Evolutionary conservation across 2,888 invertebrate species (phyloP).

Genomic region (Melinaea menophilus): DNA sequence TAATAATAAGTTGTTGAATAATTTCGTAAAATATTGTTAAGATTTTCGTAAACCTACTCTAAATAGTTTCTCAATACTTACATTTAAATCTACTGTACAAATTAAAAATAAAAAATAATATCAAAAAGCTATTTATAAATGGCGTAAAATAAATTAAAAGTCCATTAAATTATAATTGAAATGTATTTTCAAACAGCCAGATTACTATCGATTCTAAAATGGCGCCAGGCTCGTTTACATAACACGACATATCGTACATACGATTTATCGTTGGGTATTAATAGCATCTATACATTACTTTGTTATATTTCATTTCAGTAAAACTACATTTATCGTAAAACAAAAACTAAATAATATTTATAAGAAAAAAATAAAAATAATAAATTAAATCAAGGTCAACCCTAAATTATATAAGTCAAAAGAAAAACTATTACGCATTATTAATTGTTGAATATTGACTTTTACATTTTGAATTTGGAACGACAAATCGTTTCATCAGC

Average conservation of each 20-base stretch:
- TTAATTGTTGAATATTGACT: neutral
- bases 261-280: no score
- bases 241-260: conserved; percentile 2
- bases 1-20: no score
- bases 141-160: conserved; percentile 4
- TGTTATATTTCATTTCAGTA: no score
- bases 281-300: no score
- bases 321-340: no score
- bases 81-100: neutral
- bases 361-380: no score
- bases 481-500: conserved; percentile 15
- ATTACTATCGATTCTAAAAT: conserved; percentile 8
- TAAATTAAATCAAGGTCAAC: no score
- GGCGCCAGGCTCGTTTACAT: conserved; percentile 6
- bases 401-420: no score
- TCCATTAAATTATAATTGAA: conserved; percentile 8
- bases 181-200: conserved; percentile 7
- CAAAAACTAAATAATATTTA: no score
- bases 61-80: neutral
- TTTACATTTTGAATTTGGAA: conserved; percentile 16
- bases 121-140: neutral
- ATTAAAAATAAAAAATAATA: neutral
- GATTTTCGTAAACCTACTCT: no score
- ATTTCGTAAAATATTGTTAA: no score
- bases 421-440: conserved; percentile 6